These are phyloP conservation scores for Julus scandinavius DNA, from an alignment of 2,888 invertebrate species.

Conservation along the genomic window DNA sequence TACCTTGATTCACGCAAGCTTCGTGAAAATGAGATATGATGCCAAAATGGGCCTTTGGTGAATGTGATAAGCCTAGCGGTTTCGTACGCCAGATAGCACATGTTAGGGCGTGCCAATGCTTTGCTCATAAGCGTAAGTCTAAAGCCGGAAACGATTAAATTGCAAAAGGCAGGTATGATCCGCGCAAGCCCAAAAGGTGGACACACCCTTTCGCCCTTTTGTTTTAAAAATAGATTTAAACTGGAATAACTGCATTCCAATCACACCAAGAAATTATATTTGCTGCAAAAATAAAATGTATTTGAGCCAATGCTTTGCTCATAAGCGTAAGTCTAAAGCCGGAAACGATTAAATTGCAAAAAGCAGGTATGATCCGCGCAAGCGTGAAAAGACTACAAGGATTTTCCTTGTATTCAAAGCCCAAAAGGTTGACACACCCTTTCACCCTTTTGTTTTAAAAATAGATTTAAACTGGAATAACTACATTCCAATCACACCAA, in stretches of 20 bases:
- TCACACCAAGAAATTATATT: not conserved
- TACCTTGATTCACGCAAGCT: not conserved
- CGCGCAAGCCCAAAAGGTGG: not conserved
- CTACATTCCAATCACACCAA: not conserved
- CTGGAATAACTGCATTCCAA: not conserved
- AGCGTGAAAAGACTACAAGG: not conserved
- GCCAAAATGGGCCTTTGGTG: not conserved
- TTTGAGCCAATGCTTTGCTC: not conserved
- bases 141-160: not conserved
- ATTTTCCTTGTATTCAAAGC: too few species aligned
- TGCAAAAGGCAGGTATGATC: not conserved
- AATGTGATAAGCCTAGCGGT: not conserved
- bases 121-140: not conserved
- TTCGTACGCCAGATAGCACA: not conserved
- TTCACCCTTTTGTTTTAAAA: not conserved
- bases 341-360: not conserved
- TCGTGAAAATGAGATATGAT: not conserved
- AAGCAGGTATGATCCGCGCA: not conserved
- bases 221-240: not conserved
- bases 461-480: not conserved
- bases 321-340: not conserved
- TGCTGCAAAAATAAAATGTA: not conserved
- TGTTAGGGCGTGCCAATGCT: not conserved
- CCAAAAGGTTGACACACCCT: not conserved
- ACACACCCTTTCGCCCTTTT: not conserved